Evolutionary conservation across 2,888 invertebrate species (phyloP), one percentile per base, ranked within the genome.

Genomic region (Tetrapedia diversipes): DNA sequence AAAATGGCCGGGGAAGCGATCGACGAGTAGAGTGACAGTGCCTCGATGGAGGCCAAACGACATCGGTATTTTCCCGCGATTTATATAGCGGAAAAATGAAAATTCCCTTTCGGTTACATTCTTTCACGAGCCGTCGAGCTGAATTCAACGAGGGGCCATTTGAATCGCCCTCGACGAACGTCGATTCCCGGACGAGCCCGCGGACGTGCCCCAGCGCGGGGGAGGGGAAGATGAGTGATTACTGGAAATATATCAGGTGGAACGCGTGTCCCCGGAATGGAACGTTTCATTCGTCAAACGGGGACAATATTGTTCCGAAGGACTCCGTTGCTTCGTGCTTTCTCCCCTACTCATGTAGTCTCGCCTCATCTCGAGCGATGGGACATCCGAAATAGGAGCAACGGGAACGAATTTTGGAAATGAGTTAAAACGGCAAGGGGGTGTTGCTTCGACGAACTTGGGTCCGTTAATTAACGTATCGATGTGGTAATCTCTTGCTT

Each of bases 201-300:
- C 24, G 14, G 14, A 16, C 14, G 37, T 4, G 39, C 14, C 19
- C 0, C 14, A 27, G 19, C 34, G 19, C 8, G 29, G n/a, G 19
- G 16, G 8, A n/a, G 0, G 24, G 11, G 56, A 32, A 66, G 74
- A 67, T 74, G 67, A 76, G 34, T 45, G 60, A 67, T 76, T 53
- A 56, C 75, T n/a, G 27, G 56, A 32, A 74, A 76, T 76, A 61
- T 43, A 76, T 76, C 76, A 66, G 64, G 34, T 59, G 45, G 41
- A 47, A 45, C 59, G 53, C 22, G 24, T 27, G 63, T 53, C 67
- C 60, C 34, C 19, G 34, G 63, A 59, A 68, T 47, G 51, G 59
- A 77, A 37, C 45, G 63, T 64, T 64, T 76, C 76, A 66, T 75
- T 75, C 75, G 59, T 41, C 75, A 66, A 75, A 65, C 47, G 41